Evolutionary conservation across 2,888 invertebrate genomes (phyloP), one percentile per base, ranked within the genome.

Genomic region (Aphrophora alni): DNA sequence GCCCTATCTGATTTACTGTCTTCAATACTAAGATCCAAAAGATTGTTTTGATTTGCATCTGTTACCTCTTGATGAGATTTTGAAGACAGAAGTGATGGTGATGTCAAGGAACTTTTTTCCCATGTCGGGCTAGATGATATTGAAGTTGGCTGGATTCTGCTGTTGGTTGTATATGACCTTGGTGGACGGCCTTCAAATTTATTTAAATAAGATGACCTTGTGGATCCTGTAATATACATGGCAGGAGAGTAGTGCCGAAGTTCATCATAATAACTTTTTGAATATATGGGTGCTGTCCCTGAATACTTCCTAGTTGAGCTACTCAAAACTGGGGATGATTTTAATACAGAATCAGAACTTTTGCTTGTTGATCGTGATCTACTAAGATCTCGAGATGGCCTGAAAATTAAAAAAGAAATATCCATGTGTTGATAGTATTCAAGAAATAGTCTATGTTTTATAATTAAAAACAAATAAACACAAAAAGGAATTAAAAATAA

Each of bases 31-130:
- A 59, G 59, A 59, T 59, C 59, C 59, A 59, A 59, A 59, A 59
- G n/a, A 59, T 59, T 59, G 59, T 59, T 59, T 59, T 59, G 59
- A 59, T 59, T 59, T 59, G n/a, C 21, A 59, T 59, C 59, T 59
- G 59, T 59, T 59, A 59, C 59, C 59, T 59, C 59, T 59, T 59
- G 59, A 59, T 59, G 5, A 4, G 59, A 21, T 59, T 21, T 59
- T 59, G 59, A 59, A 59, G 59, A 59, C 21, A 59, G 59, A 21
- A 59, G 59, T 21, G 59, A 59, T 12, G 59, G 59, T 21, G 59
- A 21, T 21, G 59, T 59, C 59, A 21, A 59, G 59, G 59, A 59
- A 59, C 59, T 59, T 59, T 59, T 59, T 21, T 59, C 59, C 1
- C 21, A 59, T 7, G 59, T 4, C 44, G 17, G 44, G 21, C 21